Evolutionary conservation across 1,140 invertebrate species (phyloP).

Genomic region (Aethina tumida): DNA sequence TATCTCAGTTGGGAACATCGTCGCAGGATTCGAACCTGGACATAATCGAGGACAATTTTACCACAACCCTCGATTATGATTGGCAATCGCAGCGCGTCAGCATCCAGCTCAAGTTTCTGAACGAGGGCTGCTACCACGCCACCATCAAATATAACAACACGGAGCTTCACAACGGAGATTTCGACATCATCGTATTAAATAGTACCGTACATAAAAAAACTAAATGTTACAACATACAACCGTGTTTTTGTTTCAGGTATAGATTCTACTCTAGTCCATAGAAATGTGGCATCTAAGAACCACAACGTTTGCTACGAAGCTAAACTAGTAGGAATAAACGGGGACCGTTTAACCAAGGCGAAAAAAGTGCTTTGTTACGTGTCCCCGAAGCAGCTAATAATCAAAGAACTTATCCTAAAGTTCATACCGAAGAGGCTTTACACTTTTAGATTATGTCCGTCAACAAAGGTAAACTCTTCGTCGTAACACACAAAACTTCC

Average conservation of each 20-base stretch:
- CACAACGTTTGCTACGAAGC: conserved; percentile 81
- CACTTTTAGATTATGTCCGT: conserved; percentile 87
- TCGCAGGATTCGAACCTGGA: conserved; percentile 30
- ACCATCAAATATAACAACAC: conserved; percentile 66
- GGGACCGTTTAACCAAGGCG: conserved; percentile 52
- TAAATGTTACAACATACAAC: background rate
- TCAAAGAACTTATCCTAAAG: conserved; percentile 87
- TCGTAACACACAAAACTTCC: conserved; percentile 1
- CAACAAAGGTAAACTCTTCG: conserved; percentile 62
- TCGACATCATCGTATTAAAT: conserved; percentile 84
- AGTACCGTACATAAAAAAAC: conserved; percentile 46
- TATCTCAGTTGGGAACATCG: conserved; percentile 40
- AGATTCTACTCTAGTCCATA: conserved; percentile 75
- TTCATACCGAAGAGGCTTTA: conserved; percentile 85
- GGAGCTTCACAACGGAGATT: conserved; percentile 80
- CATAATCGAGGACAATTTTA: conserved; percentile 43
- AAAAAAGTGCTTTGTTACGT: conserved; percentile 84
- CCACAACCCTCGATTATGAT: conserved; percentile 54
- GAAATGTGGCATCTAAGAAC: conserved; percentile 74
- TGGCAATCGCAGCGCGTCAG: conserved; percentile 50
- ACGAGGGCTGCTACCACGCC: conserved; percentile 72
- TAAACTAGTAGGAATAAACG: conserved; percentile 63
- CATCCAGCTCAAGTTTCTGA: conserved; percentile 55
- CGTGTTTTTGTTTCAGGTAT: conserved; percentile 44
- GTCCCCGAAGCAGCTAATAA: conserved; percentile 77